phyloP scores from a whole-genome alignment of 2,797 vertebrate species.

The Valencia hispanica region DNA sequence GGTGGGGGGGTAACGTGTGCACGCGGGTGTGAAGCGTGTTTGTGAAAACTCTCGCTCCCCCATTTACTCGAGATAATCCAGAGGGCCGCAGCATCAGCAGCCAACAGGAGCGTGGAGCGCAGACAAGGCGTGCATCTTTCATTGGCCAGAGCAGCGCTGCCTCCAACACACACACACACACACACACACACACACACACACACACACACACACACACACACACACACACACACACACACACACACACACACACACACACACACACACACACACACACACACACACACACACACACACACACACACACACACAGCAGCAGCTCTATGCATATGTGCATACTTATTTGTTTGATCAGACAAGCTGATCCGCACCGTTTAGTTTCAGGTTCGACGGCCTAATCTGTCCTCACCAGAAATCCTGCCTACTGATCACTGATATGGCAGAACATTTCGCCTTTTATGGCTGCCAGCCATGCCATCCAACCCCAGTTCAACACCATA shows the following conservation, averaged over 20 bases:
- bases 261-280: too few species aligned
- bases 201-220: too few species aligned
- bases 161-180: too few species aligned
- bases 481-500: not conserved
- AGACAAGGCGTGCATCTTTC: conserved; percentile 69
- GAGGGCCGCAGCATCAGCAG: conserved; percentile 53
- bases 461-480: not conserved
- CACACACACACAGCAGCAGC: too few species aligned
- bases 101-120: conserved; percentile 54
- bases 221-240: too few species aligned
- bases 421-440: not conserved
- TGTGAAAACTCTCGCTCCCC: conserved; percentile 72
- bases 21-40: conserved; percentile 66
- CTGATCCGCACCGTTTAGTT: conserved; percentile 45
- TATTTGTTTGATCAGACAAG: conserved; percentile 55
- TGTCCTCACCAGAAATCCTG: not conserved
- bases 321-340: conserved; percentile 14
- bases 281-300: too few species aligned
- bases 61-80: conserved; percentile 72
- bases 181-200: too few species aligned
- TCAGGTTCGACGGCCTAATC: conserved; percentile 23
- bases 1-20: conserved; percentile 22
- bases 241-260: too few species aligned
- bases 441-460: not conserved
- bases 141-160: conserved; percentile 58